Conservation (phyloP, 2,113 vertebrate genomes). For the Rissa tridactyla region DNA sequence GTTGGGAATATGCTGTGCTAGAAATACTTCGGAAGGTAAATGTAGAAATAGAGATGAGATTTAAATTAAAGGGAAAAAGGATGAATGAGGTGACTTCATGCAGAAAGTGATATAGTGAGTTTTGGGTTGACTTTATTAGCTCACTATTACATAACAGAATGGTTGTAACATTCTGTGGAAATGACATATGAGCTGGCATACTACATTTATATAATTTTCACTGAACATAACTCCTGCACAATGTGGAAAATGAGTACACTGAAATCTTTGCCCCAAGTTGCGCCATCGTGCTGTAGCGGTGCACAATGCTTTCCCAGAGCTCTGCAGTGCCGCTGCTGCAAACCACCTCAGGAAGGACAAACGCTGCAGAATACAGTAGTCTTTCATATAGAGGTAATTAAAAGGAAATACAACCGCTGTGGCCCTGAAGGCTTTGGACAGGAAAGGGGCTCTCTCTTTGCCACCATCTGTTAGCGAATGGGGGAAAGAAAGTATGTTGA, state of each 20-base stretch:
- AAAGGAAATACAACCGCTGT: not conserved
- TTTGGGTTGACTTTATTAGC: constrained; percentile 66
- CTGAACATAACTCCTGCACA: constrained; percentile 66
- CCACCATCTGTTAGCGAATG: constrained; percentile 28
- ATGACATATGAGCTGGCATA: constrained; percentile 58
- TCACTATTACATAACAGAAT: constrained; percentile 67
- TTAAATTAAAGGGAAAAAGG: constrained; percentile 55
- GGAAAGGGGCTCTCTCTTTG: constrained; percentile 18
- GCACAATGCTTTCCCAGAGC: not conserved
- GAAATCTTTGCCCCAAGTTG: not conserved
- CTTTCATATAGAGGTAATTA: constrained; percentile 3
- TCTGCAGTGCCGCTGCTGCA: not conserved
- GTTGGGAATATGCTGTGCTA: constrained; percentile 34
- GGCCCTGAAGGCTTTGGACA: not conserved
- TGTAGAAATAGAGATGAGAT: constrained; percentile 56
- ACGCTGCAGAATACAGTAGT: not conserved
- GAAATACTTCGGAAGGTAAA: constrained; percentile 42
- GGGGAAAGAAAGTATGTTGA: not conserved
- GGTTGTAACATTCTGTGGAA: constrained; percentile 58
- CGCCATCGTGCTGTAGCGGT: not conserved
- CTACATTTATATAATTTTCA: constrained; percentile 66
- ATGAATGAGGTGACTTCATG: constrained; percentile 58
- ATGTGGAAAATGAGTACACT: constrained; percentile 16
- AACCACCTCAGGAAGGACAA: not conserved
- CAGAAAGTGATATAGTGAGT: constrained; percentile 57